A percentile compares a stretch with the other conserved stretches of the same genome.
Evolutionary conservation across 1,140 invertebrate genomes (phyloP).

Genomic region (Pectinophora gossypiella): DNA sequence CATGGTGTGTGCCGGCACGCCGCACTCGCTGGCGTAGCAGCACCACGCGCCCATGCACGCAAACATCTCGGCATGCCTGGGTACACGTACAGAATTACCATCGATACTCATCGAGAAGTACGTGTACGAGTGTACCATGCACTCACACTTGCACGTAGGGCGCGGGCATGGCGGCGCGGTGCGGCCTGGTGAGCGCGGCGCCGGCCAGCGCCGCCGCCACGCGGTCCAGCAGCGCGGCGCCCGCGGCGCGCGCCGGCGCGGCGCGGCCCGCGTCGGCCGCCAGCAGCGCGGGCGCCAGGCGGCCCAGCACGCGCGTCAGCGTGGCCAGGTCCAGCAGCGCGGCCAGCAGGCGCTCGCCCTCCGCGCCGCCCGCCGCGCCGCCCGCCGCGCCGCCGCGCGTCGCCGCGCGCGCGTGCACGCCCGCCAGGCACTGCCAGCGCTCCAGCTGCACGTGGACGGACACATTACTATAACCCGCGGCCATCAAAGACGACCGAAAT

Average conservation of each 20-base stretch:
- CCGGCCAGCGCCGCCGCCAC: slow-evolving; percentile 35
- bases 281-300: slow-evolving; percentile 57
- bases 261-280: slow-evolving; percentile 16
- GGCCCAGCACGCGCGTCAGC: slow-evolving; percentile 57
- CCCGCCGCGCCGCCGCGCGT: slow-evolving; percentile 18
- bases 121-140: too few relatives aligned
- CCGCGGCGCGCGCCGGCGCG: slow-evolving; percentile 21
- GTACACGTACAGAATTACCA: too few relatives aligned
- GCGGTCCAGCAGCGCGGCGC: slow-evolving; percentile 39
- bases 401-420: slow-evolving; percentile 49
- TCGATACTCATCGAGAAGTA: too few relatives aligned
- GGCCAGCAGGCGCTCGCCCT: slow-evolving; percentile 53
- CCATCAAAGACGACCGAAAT: slow-evolving; percentile 3
- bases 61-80: slow-evolving; percentile 64
- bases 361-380: slow-evolving; percentile 20
- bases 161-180: slow-evolving; percentile 31
- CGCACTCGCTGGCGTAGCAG: slow-evolving; percentile 56
- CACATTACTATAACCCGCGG: too few relatives aligned
- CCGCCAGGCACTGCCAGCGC: slow-evolving; percentile 68
- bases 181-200: slow-evolving; percentile 46
- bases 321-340: slow-evolving; percentile 64
- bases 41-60: slow-evolving; percentile 69
- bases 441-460: slow-evolving; percentile 57
- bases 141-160: slow-evolving; percentile 48
- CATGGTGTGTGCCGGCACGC: slow-evolving; percentile 46